Conservation (phyloP, 2,797 vertebrate genomes). For the Ambastaia sidthimunki region DNA sequence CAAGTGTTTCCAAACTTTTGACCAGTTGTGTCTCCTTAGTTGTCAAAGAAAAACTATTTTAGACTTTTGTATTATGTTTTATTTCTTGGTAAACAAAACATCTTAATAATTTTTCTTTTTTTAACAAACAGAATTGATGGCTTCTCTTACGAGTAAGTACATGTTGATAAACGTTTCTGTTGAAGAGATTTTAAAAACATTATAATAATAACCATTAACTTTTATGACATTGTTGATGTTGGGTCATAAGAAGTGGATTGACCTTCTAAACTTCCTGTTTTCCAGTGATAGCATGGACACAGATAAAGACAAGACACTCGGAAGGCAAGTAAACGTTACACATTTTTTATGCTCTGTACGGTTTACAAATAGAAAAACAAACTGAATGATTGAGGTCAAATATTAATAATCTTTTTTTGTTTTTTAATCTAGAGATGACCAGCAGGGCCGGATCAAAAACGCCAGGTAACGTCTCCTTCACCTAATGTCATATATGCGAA, state of each 20-base stretch:
- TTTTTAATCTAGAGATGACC: conserved; percentile 82
- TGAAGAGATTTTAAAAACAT: background rate
- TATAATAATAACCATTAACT: background rate
- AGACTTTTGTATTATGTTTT: background rate
- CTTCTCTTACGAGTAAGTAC: conserved; percentile 96
- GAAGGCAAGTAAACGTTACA: conserved; percentile 80
- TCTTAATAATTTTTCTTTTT: conserved; percentile 64
- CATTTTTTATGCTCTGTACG: background rate
- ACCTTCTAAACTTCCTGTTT: conserved; percentile 46
- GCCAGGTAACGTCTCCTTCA: conserved; percentile 82
- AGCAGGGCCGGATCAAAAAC: conserved; percentile 96
- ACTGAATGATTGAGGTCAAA: background rate
- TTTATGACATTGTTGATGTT: background rate
- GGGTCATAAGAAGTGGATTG: background rate
- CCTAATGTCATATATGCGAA: background rate
- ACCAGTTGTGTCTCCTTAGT: too few relatives aligned
- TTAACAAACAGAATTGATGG: conserved; percentile 89
- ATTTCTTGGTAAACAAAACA: background rate
- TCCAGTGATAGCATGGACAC: conserved; percentile 93
- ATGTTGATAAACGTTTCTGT: background rate
- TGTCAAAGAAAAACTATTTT: too few relatives aligned
- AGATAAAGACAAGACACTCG: conserved; percentile 93
- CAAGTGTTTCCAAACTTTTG: too few relatives aligned
- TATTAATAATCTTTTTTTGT: background rate
- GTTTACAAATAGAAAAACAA: background rate